phyloP scores from a whole-genome alignment of 2,888 invertebrate species.

The Allophyes oxyacanthae region DNA sequence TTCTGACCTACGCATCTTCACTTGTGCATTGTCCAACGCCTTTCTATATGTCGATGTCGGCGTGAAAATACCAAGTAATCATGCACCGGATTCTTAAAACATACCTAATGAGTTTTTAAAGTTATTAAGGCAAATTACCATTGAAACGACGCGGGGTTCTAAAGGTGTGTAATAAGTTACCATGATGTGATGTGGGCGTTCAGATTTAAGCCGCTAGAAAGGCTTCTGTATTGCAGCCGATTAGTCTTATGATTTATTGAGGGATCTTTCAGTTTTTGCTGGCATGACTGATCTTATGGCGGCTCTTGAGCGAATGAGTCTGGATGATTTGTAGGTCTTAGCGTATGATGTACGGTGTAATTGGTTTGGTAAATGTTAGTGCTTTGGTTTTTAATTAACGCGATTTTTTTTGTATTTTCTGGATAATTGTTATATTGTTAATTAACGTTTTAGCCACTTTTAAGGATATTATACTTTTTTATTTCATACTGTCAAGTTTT shows the following conservation, averaged over 20 bases:
- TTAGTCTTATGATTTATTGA: constrained; percentile 80
- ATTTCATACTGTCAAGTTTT: too few species aligned
- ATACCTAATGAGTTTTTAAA: constrained; percentile 80
- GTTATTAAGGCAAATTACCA: constrained; percentile 85
- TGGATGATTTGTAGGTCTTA: constrained; percentile 52
- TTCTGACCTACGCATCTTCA: constrained; percentile 20
- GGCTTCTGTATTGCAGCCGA: constrained; percentile 79
- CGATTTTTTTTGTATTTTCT: constrained; percentile 12
- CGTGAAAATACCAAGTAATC: constrained; percentile 53
- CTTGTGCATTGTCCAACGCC: constrained; percentile 1
- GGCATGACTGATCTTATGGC: constrained; percentile 48
- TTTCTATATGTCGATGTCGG: constrained; percentile 21
- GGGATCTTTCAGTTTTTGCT: constrained; percentile 56
- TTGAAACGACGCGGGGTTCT: constrained; percentile 73
- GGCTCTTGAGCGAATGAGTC: constrained; percentile 30
- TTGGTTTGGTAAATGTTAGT: constrained; percentile 32
- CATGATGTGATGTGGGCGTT: constrained; percentile 69
- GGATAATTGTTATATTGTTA: too few species aligned
- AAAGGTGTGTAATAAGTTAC: constrained; percentile 74
- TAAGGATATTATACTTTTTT: too few species aligned
- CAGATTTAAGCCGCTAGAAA: constrained; percentile 67
- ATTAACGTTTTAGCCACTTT: too few species aligned
- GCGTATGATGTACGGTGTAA: constrained; percentile 42
- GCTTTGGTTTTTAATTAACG: constrained; percentile 33
- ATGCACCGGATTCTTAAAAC: constrained; percentile 66